phyloP scores from a whole-genome alignment of 2,113 vertebrate genomes.

The Nibea albiflora region DNA sequence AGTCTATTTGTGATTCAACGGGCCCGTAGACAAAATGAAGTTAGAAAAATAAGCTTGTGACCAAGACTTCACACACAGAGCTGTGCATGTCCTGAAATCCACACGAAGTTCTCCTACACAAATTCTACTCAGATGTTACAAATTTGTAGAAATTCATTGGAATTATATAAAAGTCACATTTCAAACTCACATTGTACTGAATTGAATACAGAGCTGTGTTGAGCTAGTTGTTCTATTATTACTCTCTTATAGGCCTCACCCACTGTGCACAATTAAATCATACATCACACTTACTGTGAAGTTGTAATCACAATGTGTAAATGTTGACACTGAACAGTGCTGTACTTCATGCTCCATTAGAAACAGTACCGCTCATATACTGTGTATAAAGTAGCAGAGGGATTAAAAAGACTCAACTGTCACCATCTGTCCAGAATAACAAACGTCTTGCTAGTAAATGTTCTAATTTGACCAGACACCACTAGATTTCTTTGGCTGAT shows the following conservation, averaged over 20 bases:
- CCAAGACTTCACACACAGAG: not conserved
- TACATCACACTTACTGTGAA: not conserved
- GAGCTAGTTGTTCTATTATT: not conserved
- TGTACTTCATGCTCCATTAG: not conserved
- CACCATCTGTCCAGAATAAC: too few relatives aligned
- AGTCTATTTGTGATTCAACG: not conserved
- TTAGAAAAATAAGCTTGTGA: constrained; percentile 36
- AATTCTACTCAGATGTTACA: not conserved
- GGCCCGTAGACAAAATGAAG: constrained; percentile 2
- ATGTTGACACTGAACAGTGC: not conserved
- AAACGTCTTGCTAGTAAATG: too few relatives aligned
- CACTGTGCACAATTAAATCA: not conserved
- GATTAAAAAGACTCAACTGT: too few relatives aligned
- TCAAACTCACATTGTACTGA: not conserved
- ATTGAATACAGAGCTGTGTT: not conserved
- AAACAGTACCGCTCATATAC: not conserved
- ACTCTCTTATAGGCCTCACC: not conserved
- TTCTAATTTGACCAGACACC: too few relatives aligned
- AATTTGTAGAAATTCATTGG: not conserved
- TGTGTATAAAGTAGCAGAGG: too few relatives aligned
- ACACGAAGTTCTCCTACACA: not conserved
- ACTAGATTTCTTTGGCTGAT: too few relatives aligned
- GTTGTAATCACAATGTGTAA: not conserved
- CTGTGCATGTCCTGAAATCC: not conserved
- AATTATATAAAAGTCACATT: not conserved